Base-by-base conservation (phyloP, 2,888 invertebrate genomes). In the Torymus tubicola region DNA sequence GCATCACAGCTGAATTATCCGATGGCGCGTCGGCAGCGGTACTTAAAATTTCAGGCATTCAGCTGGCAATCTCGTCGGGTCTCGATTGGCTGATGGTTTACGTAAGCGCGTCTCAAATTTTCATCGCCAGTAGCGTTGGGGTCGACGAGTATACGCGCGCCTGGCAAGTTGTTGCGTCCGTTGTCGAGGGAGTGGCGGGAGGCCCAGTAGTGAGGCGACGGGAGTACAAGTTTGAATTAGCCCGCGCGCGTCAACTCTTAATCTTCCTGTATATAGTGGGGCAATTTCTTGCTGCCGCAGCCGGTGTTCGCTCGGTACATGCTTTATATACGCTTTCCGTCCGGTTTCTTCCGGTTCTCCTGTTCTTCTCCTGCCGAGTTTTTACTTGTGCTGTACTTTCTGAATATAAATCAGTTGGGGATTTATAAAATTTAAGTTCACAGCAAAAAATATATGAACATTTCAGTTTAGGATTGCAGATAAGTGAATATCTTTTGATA, bases 101-200 rank as follows among this genome's bases (percentile, higher is more conserved):
- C 61, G n/a, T 50, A 42, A 52, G 80, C 57, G 21, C 31, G 12
- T 21, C 53, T 75, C 65, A 80, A 80, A 80, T 60, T 80, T 80
- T 75, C 70, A 80, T 70, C 79, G 61, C 8, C 8, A 16, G 53
- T 3, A 42, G 42, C 42, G 42, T 8, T 1, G 42, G 10, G 42
- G 42, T 8, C 42, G 42, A 42, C 42, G 5, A 42, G 8, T 21
- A 21, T 2, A 2, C 21, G 21, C 21, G 1, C 5, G 42, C 65
- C 71, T 61, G 50, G 21, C 60, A 52, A 60, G 58, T 70, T 50
- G 61, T 42, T 42, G 42, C 42, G 42, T 42, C 42, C 42, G 42
- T 42, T 42, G 42, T 42, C 42, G 42, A 42, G 42, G 42, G 42
- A 42, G 42, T 8, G 42, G 42, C 0, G 5, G 31, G 42, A 42